Base-by-base conservation (phyloP, 2,888 invertebrate genomes). In the Acronicta alni region DNA sequence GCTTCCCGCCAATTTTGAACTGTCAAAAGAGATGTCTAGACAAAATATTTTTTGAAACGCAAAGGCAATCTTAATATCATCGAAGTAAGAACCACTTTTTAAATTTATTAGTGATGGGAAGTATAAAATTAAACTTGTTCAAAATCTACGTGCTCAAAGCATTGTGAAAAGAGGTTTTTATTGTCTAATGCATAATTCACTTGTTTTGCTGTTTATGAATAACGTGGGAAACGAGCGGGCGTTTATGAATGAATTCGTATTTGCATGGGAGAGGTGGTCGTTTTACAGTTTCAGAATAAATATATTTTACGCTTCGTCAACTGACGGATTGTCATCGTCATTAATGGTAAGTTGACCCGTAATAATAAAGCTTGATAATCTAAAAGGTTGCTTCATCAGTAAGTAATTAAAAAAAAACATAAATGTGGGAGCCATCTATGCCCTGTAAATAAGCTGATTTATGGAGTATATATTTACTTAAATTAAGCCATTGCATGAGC, bases 161-260 rank as follows among this genome's bases (percentile, higher is more conserved):
- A 56, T 43, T 48, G 47, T 32, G 56, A 51, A 72, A 60, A 45
- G 64, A 65, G 54, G 37, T 62, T 76, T 32, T 75, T 64, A 72
- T 55, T 67, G 61, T 73, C 60, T 72, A 59, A 64, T 61, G 46
- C 53, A 68, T 77, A 60, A 73, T 73, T 60, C 69, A 77, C 57
- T 69, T 68, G 60, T 68, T 62, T 53, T 16, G 57, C 43, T 52
- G 46, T 65, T 47, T 57, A 32, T 39, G 68, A 60, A 67, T 58
- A 57, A 45, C 74, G 74, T 74, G 74, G 57, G 77, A 74, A 74
- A 42, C 39, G 14, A 23, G 14, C 18, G 42, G 42, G 18, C 30
- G 17, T 45, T 72, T 51, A 32, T 72, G 59, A 72, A 74, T 72
- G 73, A 75, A 64, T 3, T n/a, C 26, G 20, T 58, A 35, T 62